Evolutionary conservation across 2,888 invertebrate species (phyloP), one percentile per base, ranked within the genome.

Genomic region (Unio delphinus): DNA sequence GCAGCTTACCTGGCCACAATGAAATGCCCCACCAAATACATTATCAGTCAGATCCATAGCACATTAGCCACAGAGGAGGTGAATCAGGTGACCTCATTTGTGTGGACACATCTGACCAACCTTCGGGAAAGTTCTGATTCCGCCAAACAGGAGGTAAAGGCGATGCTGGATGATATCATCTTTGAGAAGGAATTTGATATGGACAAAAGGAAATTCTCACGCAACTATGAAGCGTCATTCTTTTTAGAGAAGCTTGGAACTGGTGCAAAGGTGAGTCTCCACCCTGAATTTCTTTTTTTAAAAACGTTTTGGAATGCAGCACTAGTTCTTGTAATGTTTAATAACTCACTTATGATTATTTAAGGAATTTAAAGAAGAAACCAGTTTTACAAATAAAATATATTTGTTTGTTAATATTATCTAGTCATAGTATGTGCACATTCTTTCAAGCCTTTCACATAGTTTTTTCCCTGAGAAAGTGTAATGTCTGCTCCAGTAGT

Each of bases 91-190:
- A 96, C 96, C 18, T 96, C 97, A 7, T 98, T 96, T 90, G 95
- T 98, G 5, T 98, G 97, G 96, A 96, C 96, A 67, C 97, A 98
- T 90, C 91, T 98, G 64, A 95, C 93, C 80, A 98, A 97, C 90
- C 90, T 97, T 59, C 93, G 95, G 73, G 95, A 95, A 82, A 96
- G 96, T 0, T 94, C 95, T 0, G 93, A 94, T 3, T 96, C 96
- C 0, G 94, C 94, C 60, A 94, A 95, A 74, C 93, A 95, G 58
- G 95, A 95, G 87, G 93, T 96, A 62, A 96, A 96, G 87, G 94
- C 95, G 67, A 92, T 98, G 26, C 91, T 98, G 3, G 93, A 95
- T 0, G 95, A 96, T 79, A 93, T 94, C 75, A 92, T 93, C 74
- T 90, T 98, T 0, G 92, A 93, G 30, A 93, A 94, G 26, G 95